Conservation (phyloP, 1,140 invertebrate species). For the Nomia melanderi region DNA sequence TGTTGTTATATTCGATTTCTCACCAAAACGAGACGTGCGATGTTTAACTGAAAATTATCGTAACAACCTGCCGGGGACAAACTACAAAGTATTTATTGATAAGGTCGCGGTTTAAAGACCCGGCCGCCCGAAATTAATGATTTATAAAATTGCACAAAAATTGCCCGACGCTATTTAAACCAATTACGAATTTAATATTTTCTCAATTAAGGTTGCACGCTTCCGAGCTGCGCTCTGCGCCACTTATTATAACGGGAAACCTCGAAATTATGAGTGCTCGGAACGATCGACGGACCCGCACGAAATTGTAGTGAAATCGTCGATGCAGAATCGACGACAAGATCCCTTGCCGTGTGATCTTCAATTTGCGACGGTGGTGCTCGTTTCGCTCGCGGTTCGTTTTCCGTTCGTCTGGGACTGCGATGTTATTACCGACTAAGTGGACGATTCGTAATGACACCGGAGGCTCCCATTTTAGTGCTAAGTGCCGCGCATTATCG, state of each 20-base stretch:
- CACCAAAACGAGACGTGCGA: no score
- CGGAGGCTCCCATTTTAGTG: constrained; percentile 70
- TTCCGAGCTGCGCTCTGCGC: no score
- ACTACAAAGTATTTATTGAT: no score
- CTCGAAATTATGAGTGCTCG: background rate
- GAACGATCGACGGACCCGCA: background rate
- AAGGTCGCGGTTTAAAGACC: no score
- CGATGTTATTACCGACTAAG: constrained; percentile 68
- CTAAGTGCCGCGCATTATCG: constrained; percentile 71
- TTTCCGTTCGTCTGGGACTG: constrained; percentile 62
- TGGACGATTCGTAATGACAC: constrained; percentile 72
- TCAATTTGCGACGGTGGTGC: constrained; percentile 46
- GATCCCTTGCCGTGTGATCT: constrained; percentile 40
- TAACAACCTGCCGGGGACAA: no score
- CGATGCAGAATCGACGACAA: constrained; percentile 27
- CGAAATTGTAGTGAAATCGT: constrained; percentile 22
- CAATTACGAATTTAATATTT: no score
- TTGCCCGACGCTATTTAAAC: no score
- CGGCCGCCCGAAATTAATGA: no score
- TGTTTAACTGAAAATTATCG: no score
- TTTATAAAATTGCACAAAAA: no score
- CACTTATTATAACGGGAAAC: constrained; percentile 50
- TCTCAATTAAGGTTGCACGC: no score
- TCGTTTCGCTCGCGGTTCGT: constrained; percentile 59
- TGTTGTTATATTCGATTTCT: no score